Conservation (phyloP, 1,140 invertebrate genomes). For the Drosophila tsacasi region DNA sequence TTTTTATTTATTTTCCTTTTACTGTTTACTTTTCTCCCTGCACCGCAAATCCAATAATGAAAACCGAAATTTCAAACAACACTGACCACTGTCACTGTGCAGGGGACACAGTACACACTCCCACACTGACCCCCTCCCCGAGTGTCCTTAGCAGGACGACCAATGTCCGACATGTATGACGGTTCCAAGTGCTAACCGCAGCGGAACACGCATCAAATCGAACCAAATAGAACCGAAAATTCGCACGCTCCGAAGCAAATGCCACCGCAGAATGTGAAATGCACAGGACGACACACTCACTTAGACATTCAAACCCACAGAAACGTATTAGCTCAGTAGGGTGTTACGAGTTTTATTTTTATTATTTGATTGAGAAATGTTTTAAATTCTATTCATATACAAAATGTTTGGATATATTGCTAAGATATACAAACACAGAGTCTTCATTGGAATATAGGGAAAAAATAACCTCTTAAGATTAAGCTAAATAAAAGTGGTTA, state of each 20-base stretch:
- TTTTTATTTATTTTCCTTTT: not conserved
- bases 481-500: not conserved
- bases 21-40: constrained; percentile 8
- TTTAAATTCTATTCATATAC: not conserved
- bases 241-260: constrained; percentile 56
- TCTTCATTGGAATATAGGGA: not conserved
- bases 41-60: constrained; percentile 30
- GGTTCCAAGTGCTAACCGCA: constrained; percentile 65
- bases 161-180: constrained; percentile 28
- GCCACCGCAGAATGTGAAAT: constrained; percentile 60
- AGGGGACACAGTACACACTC: not conserved
- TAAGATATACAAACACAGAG: rapidly evolving
- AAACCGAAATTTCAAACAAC: constrained; percentile 40
- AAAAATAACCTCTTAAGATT: not conserved
- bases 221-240: constrained; percentile 73
- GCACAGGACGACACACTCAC: constrained; percentile 19
- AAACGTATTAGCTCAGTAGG: constrained; percentile 6
- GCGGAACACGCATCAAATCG: constrained; percentile 71
- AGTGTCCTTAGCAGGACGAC: constrained; percentile 6
- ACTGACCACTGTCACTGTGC: constrained; percentile 37
- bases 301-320: constrained; percentile 8
- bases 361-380: not conserved
- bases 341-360: not conserved
- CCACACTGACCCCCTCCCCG: not conserved
- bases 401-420: not conserved